Evolutionary conservation across 1,140 invertebrate species (phyloP).

Genomic region (Drosophila setifemur): DNA sequence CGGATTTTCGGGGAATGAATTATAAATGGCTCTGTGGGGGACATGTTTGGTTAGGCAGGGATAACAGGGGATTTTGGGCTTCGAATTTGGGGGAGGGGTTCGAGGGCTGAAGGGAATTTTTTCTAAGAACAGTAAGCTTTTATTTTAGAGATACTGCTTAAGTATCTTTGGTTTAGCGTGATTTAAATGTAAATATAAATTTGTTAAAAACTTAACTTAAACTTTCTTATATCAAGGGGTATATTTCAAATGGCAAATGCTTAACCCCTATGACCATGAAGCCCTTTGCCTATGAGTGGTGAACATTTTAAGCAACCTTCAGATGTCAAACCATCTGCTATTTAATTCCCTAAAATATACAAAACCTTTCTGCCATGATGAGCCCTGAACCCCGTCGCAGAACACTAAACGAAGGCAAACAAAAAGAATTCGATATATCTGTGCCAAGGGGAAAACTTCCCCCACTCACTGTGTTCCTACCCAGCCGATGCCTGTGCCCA

Average conservation of each 20-base stretch:
- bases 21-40: neutral
- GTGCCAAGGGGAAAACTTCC: constrained; percentile 12
- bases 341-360: constrained; percentile 16
- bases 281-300: neutral
- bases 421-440: neutral
- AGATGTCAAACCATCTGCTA: neutral
- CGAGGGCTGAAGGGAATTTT: no score
- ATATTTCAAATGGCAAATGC: neutral
- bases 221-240: no score
- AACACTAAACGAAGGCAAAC: neutral
- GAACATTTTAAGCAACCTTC: neutral
- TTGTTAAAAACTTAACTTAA: no score
- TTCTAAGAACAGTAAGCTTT: no score
- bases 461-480: neutral
- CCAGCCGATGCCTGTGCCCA: neutral
- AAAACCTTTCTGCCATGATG: neutral
- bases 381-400: neutral
- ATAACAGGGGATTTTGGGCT: no score
- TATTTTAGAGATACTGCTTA: no score
- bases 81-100: no score
- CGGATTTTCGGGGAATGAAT: neutral
- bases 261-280: neutral
- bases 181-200: no score
- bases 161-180: no score
- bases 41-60: neutral